Evolutionary conservation across 2,888 invertebrate genomes (phyloP).

Genomic region (Clistopyga incitator): DNA sequence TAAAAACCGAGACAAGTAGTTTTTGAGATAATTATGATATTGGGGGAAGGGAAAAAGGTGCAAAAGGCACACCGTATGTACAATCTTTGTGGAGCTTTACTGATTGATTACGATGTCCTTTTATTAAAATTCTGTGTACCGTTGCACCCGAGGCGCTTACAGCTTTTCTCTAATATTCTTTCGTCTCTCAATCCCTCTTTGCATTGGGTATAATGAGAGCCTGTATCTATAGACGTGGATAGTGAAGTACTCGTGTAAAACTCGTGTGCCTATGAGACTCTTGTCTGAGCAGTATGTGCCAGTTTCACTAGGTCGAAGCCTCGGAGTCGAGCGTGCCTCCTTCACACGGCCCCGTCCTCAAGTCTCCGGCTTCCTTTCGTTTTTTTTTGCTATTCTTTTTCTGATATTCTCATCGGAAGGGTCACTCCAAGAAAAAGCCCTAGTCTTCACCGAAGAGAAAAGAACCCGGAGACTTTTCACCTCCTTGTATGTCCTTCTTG

Average conservation of each 20-base stretch:
- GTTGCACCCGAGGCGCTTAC: constrained; percentile 42
- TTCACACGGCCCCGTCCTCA: constrained; percentile 75
- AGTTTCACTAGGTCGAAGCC: constrained; percentile 74
- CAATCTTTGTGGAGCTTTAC: not conserved
- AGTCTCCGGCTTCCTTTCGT: constrained; percentile 18
- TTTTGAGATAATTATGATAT: too few species aligned
- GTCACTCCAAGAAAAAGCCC: constrained; percentile 57
- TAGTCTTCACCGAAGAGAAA: constrained; percentile 7
- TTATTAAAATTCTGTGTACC: constrained; percentile 39
- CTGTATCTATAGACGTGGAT: constrained; percentile 20
- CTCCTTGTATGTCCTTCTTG: not conserved
- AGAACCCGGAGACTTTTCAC: constrained; percentile 24
- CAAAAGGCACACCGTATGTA: too few species aligned
- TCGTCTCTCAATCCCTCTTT: constrained; percentile 23
- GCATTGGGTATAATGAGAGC: constrained; percentile 13
- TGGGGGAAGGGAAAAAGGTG: too few species aligned
- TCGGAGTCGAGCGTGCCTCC: constrained; percentile 68
- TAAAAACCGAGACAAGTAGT: too few species aligned
- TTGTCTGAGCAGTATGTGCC: constrained; percentile 51
- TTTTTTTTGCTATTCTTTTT: constrained; percentile 39
- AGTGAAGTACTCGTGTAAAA: constrained; percentile 1
- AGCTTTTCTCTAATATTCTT: constrained; percentile 7
- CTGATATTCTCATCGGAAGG: constrained; percentile 46
- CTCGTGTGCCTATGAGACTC: constrained; percentile 17
- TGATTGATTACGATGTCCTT: constrained; percentile 39